Percentiles rank a stretch among this genome's conserved stretches.
phyloP scores from a whole-genome alignment of 2,797 vertebrate genomes.

The Valencia hispanica region DNA sequence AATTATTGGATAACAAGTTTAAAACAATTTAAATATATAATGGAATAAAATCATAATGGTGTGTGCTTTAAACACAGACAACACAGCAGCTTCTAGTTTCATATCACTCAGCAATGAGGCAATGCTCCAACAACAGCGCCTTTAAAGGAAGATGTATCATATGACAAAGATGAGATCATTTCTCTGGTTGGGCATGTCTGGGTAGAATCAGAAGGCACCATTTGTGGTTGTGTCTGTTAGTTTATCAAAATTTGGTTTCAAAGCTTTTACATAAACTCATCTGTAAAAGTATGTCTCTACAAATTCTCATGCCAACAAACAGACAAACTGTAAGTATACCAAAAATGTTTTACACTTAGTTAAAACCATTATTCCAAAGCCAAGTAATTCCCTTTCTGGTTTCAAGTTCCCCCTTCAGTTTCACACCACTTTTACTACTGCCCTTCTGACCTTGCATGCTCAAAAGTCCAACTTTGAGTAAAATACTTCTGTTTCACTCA shows the following conservation, averaged over 20 bases:
- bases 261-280: conserved; percentile 50
- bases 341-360: conserved; percentile 57
- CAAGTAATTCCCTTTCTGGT: conserved; percentile 54
- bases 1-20: conserved; percentile 62
- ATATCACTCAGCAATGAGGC: conserved; percentile 8
- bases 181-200: conserved; percentile 34
- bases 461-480: conserved; percentile 64
- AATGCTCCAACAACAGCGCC: conserved; percentile 1
- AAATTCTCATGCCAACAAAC: conserved; percentile 47
- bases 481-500: conserved; percentile 63
- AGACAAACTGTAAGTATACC: conserved; percentile 61
- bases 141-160: conserved; percentile 11
- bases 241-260: conserved; percentile 42
- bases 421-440: conserved; percentile 62
- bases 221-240: conserved; percentile 43
- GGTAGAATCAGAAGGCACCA: conserved; percentile 52
- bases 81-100: conserved; percentile 15
- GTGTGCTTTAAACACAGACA: conserved; percentile 35
- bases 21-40: conserved; percentile 36
- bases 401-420: conserved; percentile 56
- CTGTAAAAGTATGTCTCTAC: conserved; percentile 50
- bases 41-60: conserved; percentile 34
- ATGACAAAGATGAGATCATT: conserved; percentile 34
- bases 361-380: conserved; percentile 54
- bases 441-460: conserved; percentile 78